phyloP scores from a whole-genome alignment of 1,140 invertebrate genomes.

The Eriocheir sinensis region DNA sequence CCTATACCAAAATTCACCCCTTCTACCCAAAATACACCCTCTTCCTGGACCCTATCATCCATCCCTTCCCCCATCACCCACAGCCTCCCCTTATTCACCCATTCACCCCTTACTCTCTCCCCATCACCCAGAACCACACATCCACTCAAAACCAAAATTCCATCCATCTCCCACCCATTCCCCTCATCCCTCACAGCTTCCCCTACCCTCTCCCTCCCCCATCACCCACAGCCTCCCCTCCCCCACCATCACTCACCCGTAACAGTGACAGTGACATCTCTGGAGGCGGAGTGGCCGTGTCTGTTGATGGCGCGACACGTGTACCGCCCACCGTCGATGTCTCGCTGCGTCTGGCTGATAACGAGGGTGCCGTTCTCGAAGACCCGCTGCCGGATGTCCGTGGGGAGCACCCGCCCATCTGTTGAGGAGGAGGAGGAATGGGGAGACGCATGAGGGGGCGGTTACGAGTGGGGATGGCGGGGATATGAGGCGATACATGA shows the following conservation, averaged over 20 bases:
- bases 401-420: constrained; percentile 81
- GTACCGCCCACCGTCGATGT: constrained; percentile 79
- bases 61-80: too few species aligned
- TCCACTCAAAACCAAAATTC: too few species aligned
- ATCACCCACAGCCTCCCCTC: neutral
- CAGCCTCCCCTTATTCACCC: too few species aligned
- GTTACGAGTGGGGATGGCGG: neutral
- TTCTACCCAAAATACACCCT: too few species aligned
- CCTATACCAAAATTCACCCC: too few species aligned
- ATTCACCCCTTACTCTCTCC: too few species aligned
- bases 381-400: constrained; percentile 82
- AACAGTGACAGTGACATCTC: constrained; percentile 78
- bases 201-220: too few species aligned
- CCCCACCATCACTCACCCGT: constrained; percentile 45
- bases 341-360: constrained; percentile 82
- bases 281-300: constrained; percentile 78
- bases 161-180: too few species aligned
- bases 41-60: too few species aligned
- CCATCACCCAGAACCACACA: too few species aligned
- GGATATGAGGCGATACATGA: neutral
- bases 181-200: too few species aligned
- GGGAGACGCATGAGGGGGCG: neutral
- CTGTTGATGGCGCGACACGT: constrained; percentile 79
- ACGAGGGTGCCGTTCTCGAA: constrained; percentile 81
- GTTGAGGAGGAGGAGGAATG: neutral